Percentiles rank a stretch among this genome's conserved stretches.
These are phyloP conservation scores for Ichneumon xanthorius DNA, from an alignment of 2,888 invertebrate genomes.

Conservation along the genomic window DNA sequence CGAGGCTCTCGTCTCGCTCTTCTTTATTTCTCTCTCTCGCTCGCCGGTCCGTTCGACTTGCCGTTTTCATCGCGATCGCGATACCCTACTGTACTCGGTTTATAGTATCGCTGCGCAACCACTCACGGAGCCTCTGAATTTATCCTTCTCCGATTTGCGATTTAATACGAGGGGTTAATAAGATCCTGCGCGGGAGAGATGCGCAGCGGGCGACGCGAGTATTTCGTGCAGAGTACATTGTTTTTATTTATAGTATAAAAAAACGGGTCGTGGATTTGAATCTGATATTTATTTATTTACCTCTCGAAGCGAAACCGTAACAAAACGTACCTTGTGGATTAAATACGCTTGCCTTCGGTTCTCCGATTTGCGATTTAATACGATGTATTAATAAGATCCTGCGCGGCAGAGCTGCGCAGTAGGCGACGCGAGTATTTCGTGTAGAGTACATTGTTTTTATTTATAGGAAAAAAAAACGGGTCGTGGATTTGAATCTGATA, in stretches of 20 bases:
- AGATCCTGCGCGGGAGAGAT: background rate
- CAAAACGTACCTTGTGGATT: too few relatives aligned
- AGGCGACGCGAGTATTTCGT: too few relatives aligned
- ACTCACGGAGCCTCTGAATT: background rate
- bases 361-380: background rate
- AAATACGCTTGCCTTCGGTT: background rate
- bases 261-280: background rate
- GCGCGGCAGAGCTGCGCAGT: too few relatives aligned
- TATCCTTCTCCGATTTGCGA: background rate
- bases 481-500: too few relatives aligned
- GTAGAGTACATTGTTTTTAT: too few relatives aligned
- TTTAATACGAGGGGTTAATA: background rate
- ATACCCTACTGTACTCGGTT: background rate
- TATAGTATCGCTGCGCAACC: background rate
- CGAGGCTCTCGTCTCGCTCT: background rate
- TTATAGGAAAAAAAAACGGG: background rate
- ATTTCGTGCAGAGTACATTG: too few relatives aligned
- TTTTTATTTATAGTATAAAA: background rate
- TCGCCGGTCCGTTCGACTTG: slow-evolving; percentile 22
- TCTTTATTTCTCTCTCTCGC: background rate
- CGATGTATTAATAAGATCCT: background rate
- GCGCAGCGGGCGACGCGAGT: too few relatives aligned
- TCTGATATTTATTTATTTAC: slow-evolving; percentile 16
- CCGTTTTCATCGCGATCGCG: background rate
- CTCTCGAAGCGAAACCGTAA: background rate